These are phyloP conservation scores for Orthosia gothica DNA, from an alignment of 2,888 invertebrate species.

Conservation along the genomic window DNA sequence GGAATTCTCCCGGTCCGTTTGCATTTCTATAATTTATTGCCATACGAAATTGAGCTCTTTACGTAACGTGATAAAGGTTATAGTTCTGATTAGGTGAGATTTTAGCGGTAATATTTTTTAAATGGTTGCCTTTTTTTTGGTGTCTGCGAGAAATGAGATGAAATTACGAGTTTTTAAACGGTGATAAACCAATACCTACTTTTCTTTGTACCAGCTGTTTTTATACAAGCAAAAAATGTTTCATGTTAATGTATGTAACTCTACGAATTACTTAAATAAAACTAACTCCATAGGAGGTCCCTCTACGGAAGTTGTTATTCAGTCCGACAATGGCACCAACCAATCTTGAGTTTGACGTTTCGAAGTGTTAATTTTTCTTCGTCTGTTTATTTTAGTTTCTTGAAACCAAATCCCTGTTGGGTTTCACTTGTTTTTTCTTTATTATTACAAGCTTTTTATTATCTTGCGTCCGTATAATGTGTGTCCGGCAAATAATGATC, in stretches of 20 bases:
- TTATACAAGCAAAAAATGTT: neutral
- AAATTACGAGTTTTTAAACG: constrained; percentile 48
- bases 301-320: constrained; percentile 31
- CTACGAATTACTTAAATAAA: neutral
- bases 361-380: constrained; percentile 18
- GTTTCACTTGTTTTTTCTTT: neutral
- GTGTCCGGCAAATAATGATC: too few relatives aligned
- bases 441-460: neutral
- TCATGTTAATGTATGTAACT: neutral
- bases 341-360: constrained; percentile 34
- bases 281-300: constrained; percentile 33
- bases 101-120: constrained; percentile 53
- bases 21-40: constrained; percentile 41
- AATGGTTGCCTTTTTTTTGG: constrained; percentile 28
- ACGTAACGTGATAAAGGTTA: fast-evolving
- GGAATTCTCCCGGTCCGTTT: constrained; percentile 77
- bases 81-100: constrained; percentile 7
- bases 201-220: constrained; percentile 37
- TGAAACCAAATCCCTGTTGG: neutral
- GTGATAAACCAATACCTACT: constrained; percentile 5
- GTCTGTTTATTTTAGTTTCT: neutral
- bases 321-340: constrained; percentile 16
- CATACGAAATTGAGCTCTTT: constrained; percentile 43
- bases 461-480: too few relatives aligned
- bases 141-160: constrained; percentile 46